Base-by-base conservation (phyloP, 2,113 vertebrate species). In the Ceratotherium simum region DNA sequence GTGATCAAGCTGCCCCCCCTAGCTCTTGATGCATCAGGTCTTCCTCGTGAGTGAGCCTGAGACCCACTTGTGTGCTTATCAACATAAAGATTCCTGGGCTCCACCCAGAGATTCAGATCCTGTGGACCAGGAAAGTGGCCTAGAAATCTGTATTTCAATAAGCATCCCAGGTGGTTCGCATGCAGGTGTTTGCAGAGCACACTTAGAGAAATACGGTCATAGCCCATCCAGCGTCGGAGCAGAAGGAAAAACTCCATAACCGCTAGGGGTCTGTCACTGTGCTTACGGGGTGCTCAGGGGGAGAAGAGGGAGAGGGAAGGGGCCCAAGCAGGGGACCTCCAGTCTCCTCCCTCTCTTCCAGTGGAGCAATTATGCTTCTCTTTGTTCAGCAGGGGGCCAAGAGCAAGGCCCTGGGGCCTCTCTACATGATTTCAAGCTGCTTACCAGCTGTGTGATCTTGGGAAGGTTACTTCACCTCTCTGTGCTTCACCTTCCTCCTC, bases 111-210 rank as follows among this genome's bases (percentile, higher is more conserved):
- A 82, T 8, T 39, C 9, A 10, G 51, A 67, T 48, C 36, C 46
- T 31, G 8, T 5, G 39, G 14, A 67, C 51, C 16, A 23, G 8
- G 16, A 42, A 39, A 27, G 3, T 0, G 8, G 21, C 91, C 17
- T 31, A 42, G 64, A 97, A 90, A 51, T 39, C 54, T 90, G 20
- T 27, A 65, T 58, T 84, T 93, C 94, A 54, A 25, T 25, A 95
- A 90, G 51, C 96, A 36, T 65, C 76, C 17, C 67, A 64, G 46
- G 39, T 64, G 78, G 48, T 18, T 58, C 0, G 0, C 12, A 29
- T 39, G 4, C 48, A 90, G 31, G 17, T 29, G 5, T 25, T 54
- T 56, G 17, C 84, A 84, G 72, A 81, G 16, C 7, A 58, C 27
- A 39, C 4, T 31, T 25, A 33, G 12, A 82, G 5, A 51, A 48